These are phyloP conservation scores for Anguilla pacifica DNA, from an alignment of 2,797 vertebrate species.

Conservation along the genomic window DNA sequence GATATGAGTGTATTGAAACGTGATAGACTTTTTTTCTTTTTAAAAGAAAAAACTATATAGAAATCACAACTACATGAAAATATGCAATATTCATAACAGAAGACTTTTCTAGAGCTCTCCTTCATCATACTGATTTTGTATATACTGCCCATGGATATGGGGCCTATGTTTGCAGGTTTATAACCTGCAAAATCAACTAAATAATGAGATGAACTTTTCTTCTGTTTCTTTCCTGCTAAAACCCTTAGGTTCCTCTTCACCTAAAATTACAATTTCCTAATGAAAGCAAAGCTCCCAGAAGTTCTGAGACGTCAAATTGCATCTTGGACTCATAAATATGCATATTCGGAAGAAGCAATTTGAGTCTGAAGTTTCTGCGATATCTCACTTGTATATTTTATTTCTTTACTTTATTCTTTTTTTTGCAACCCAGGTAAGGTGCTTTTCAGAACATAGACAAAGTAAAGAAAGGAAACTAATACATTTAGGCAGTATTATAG, in stretches of 20 bases:
- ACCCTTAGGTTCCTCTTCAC: background rate
- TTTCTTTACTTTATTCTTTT: background rate
- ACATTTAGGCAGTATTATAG: background rate
- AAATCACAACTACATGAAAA: background rate
- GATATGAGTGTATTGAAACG: background rate
- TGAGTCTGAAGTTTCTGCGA: background rate
- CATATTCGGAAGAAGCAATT: slow-evolving; percentile 6
- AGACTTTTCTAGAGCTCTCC: background rate
- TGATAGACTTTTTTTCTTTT: background rate
- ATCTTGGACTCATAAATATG: background rate
- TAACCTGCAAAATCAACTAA: background rate
- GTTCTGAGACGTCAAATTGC: background rate
- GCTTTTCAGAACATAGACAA: background rate
- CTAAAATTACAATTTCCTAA: slow-evolving; percentile 7
- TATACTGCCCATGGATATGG: background rate
- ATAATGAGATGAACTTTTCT: background rate
- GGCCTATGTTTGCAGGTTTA: background rate
- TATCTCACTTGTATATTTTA: background rate
- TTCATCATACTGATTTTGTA: background rate
- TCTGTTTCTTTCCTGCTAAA: background rate
- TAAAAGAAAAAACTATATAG: background rate
- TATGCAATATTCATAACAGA: background rate
- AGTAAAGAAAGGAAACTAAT: background rate
- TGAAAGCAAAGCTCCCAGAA: slow-evolving; percentile 13
- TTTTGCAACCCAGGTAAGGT: background rate